These are phyloP conservation scores for Oreohelix idahoensis DNA, from an alignment of 1,140 invertebrate genomes.

Conservation along the genomic window DNA sequence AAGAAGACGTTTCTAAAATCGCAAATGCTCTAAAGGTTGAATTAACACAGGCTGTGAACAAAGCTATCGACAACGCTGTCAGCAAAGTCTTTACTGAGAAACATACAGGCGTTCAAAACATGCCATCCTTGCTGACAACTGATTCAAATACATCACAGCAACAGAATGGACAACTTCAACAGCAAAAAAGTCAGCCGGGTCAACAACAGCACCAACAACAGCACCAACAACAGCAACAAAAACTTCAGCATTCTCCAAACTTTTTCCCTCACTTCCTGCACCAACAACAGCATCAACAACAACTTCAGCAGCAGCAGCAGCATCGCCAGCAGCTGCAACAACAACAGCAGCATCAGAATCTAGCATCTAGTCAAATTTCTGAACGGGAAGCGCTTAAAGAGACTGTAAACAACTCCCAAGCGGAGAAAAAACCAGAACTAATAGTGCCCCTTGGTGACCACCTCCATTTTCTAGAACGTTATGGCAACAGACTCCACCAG, in stretches of 20 bases:
- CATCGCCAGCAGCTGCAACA: constrained; percentile 30
- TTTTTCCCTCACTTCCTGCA: neutral
- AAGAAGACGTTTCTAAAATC: constrained; percentile 12
- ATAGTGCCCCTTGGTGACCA: constrained; percentile 44
- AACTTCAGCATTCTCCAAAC: constrained; percentile 16
- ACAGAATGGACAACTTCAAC: constrained; percentile 22
- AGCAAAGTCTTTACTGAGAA: constrained; percentile 83
- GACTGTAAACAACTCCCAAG: constrained; percentile 36
- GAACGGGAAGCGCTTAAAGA: constrained; percentile 41
- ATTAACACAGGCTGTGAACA: constrained; percentile 80
- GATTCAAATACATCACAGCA: constrained; percentile 24
- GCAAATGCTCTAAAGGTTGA: constrained; percentile 84
- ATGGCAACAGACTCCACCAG: constrained; percentile 43
- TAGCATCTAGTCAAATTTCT: neutral
- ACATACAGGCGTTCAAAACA: constrained; percentile 21
- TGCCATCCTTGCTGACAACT: neutral
- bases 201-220: constrained; percentile 38
- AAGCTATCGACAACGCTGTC: constrained; percentile 88
- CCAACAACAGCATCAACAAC: constrained; percentile 1
- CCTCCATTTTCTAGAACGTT: constrained; percentile 46
- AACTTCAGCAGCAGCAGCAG: constrained; percentile 23
- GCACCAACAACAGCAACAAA: constrained; percentile 22
- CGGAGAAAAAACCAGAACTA: constrained; percentile 40
- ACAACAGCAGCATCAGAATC: constrained; percentile 25
- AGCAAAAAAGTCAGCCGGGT: neutral